Percentiles rank a stretch among this genome's conserved stretches.
Evolutionary conservation across 2,113 vertebrate genomes (phyloP).

Genomic region (Triplophysa tibetana): DNA sequence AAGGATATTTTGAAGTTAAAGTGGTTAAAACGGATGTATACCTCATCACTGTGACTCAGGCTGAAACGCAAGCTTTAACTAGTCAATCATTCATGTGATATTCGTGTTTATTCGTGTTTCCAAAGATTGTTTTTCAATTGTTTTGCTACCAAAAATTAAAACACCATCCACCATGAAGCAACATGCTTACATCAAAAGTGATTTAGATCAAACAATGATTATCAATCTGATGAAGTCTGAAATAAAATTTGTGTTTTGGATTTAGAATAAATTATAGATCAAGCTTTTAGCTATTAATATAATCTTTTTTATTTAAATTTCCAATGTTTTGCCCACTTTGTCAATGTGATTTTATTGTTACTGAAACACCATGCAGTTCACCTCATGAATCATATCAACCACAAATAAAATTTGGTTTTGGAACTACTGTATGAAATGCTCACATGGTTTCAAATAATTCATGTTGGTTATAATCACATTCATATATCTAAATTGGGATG

Average conservation of each 20-base stretch:
- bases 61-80: not conserved
- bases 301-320: not conserved
- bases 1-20: slow-evolving; percentile 11
- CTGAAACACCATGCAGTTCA: slow-evolving; percentile 63
- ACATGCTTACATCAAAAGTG: slow-evolving; percentile 17
- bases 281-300: not conserved
- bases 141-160: slow-evolving; percentile 71
- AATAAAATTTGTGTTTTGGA: not conserved
- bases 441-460: no score
- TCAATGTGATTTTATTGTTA: slow-evolving; percentile 41
- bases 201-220: not conserved
- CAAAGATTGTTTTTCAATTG: slow-evolving; percentile 8
- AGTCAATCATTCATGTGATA: no score
- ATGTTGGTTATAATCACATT: slow-evolving; percentile 52
- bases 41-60: not conserved
- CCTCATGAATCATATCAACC: slow-evolving; percentile 71
- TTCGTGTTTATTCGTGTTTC: not conserved
- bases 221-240: not conserved
- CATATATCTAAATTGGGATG: slow-evolving; percentile 65
- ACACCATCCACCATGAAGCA: slow-evolving; percentile 35
- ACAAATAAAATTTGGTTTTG: no score
- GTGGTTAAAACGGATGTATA: not conserved
- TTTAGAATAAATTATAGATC: not conserved
- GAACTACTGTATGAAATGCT: no score
- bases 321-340: slow-evolving; percentile 9